Evolutionary conservation across 1,140 invertebrate genomes (phyloP), one percentile per base, ranked within the genome.

Genomic region (Hermetia illucens): DNA sequence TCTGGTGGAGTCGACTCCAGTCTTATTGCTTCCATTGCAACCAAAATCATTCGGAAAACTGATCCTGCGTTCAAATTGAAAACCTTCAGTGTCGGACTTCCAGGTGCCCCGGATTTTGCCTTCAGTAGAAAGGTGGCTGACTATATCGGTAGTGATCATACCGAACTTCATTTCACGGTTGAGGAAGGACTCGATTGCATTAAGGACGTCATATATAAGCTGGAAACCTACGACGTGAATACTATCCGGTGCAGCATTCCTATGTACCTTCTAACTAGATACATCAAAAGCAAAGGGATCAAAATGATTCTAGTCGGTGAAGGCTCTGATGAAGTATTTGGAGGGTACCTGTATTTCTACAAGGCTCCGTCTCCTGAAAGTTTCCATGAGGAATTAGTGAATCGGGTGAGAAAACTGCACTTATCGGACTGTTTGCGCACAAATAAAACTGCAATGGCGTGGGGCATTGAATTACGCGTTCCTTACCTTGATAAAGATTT

Each of bases 221-320:
- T 92, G 25, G 90, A 93, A 61, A 82, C 80, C 1, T 88, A 75
- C 50, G 90, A 94, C 50, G 88, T 93, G 22, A 93, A 89, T 5
- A 93, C 89, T 3, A 72, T 90, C 29, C 68, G 90, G 44, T 88
- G 89, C 17, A 84, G 81, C 21, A 62, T 85, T 43, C 58, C 58
- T 8, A 82, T 89, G 83, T 77, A 77, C 50, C 50, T 88, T 15
- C 45, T 89, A 5, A 67, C 80, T 6, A 69, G 74, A 39, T 81
- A 81, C 42, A 81, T 88, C 33, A 52, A 60, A 41, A 55, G 57
- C 36, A 72, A 73, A 33, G 61, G 57, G 20, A 54, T 61, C 10
- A 60, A 60, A 44, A 81, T 93, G 29, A 68, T 92, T 24, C 77
- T 86, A 37, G 90, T 85, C 39, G 89, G 89, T 9, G 89, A 94